A percentile compares a stretch with the other conserved stretches of the same genome.
phyloP scores from a whole-genome alignment of 2,888 invertebrate genomes.

The Crioceris asparagi region DNA sequence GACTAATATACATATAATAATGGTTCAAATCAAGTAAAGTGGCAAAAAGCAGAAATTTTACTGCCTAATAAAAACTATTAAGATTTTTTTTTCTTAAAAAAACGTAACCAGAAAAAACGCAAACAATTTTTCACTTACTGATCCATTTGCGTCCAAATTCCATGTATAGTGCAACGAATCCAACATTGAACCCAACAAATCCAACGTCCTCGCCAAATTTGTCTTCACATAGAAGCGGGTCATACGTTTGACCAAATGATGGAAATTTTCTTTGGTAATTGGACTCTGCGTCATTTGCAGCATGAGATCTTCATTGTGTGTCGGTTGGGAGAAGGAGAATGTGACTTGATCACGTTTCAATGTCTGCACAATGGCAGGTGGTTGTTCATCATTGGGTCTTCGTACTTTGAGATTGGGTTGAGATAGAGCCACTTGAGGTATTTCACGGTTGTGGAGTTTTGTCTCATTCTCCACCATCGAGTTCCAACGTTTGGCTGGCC shows the following conservation, averaged over 20 bases:
- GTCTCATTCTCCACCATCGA: conserved; percentile 39
- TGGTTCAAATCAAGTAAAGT: too few species aligned
- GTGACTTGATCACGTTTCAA: background rate
- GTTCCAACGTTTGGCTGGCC: conserved; percentile 23
- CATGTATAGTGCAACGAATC: conserved; percentile 55
- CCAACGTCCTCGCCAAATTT: conserved; percentile 53
- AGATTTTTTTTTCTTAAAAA: too few species aligned
- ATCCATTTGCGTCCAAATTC: conserved; percentile 49
- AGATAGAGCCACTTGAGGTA: conserved; percentile 29
- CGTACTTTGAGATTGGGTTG: conserved; percentile 64
- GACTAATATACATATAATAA: too few species aligned
- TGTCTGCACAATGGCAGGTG: background rate
- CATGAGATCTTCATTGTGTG: conserved; percentile 69
- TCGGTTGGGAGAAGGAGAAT: conserved; percentile 70
- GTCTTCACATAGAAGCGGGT: conserved; percentile 83
- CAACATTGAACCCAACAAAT: conserved; percentile 51
- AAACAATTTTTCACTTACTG: conserved; percentile 42
- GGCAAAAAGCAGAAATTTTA: too few species aligned
- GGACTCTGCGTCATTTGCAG: conserved; percentile 46
- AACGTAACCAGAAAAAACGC: too few species aligned
- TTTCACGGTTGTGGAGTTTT: conserved; percentile 26
- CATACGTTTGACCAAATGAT: conserved; percentile 79
- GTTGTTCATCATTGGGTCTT: background rate
- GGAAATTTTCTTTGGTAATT: conserved; percentile 48
- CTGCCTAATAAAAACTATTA: too few species aligned